Conservation (phyloP, 2,113 vertebrate species). For the Paracanthobrama guichenoti region DNA sequence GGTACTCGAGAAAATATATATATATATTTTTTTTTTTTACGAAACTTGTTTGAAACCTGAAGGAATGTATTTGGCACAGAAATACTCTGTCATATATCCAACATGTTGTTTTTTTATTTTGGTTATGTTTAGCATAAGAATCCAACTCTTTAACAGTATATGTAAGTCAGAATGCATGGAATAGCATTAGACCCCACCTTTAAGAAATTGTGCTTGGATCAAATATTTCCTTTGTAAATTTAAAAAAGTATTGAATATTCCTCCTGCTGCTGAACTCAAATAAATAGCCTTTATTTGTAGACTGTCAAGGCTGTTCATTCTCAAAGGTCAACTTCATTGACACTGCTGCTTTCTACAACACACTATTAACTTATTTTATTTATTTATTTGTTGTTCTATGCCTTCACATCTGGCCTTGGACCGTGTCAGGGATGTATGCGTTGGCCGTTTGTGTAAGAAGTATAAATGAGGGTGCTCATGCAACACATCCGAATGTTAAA, state of each 20-base stretch:
- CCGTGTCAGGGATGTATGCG: neutral
- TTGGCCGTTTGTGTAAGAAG: neutral
- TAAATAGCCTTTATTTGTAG: neutral
- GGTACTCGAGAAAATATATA: no score
- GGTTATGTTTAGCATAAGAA: no score
- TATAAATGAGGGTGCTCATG: slow-evolving; percentile 6
- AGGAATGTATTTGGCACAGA: no score
- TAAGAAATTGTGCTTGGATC: neutral
- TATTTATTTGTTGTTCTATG: neutral
- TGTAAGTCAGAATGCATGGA: no score
- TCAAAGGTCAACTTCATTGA: neutral
- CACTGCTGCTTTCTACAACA: neutral
- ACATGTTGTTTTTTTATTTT: no score
- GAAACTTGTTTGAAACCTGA: no score
- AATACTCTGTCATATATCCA: no score
- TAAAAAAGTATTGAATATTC: neutral
- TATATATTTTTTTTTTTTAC: no score
- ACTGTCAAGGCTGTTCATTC: neutral
- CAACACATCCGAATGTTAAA: neutral
- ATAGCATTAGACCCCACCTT: no score
- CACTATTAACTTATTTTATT: neutral
- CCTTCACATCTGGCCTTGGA: neutral
- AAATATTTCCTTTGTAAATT: neutral
- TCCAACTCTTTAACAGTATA: no score
- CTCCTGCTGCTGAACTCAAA: neutral